These are phyloP conservation scores for Gryllus bimaculatus DNA, from an alignment of 1,140 invertebrate species.

Conservation along the genomic window DNA sequence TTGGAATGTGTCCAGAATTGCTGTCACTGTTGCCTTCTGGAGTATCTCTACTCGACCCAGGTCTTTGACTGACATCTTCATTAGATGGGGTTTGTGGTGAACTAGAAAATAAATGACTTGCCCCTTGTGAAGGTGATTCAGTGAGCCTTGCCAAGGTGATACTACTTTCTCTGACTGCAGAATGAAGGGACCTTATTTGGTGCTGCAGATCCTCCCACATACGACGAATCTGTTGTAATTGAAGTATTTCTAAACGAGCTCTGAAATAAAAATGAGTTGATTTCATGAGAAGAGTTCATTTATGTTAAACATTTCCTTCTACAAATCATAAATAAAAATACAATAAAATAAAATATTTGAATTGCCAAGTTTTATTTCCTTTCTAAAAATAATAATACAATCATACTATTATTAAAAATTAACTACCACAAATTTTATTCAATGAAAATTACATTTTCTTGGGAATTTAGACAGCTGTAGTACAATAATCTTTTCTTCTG, in stretches of 20 bases:
- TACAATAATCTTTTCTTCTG: too few relatives aligned
- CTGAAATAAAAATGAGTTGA: conserved; percentile 14
- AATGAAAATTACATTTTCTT: too few relatives aligned
- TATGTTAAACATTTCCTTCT: conserved; percentile 4
- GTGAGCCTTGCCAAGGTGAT: neutral
- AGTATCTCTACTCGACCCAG: neutral
- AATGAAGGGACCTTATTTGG: conserved; percentile 44
- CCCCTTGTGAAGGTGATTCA: neutral
- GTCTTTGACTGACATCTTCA: neutral
- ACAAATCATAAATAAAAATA: conserved; percentile 9
- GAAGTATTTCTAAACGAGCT: conserved; percentile 30
- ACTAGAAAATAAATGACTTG: neutral
- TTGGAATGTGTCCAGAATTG: conserved; percentile 9
- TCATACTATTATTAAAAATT: too few relatives aligned
- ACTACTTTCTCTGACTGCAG: conserved; percentile 33
- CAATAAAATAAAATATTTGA: conserved; percentile 4
- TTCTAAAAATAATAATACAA: too few relatives aligned
- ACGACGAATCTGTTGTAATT: conserved; percentile 47
- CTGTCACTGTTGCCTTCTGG: neutral
- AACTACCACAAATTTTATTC: too few relatives aligned
- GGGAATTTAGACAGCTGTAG: too few relatives aligned
- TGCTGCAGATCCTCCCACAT: conserved; percentile 53
- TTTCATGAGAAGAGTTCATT: neutral
- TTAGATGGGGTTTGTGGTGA: neutral
- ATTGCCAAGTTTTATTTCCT: neutral